Evolutionary conservation across 1,140 invertebrate genomes (phyloP), one percentile per base, ranked within the genome.

Genomic region (Hycleus phaleratus): DNA sequence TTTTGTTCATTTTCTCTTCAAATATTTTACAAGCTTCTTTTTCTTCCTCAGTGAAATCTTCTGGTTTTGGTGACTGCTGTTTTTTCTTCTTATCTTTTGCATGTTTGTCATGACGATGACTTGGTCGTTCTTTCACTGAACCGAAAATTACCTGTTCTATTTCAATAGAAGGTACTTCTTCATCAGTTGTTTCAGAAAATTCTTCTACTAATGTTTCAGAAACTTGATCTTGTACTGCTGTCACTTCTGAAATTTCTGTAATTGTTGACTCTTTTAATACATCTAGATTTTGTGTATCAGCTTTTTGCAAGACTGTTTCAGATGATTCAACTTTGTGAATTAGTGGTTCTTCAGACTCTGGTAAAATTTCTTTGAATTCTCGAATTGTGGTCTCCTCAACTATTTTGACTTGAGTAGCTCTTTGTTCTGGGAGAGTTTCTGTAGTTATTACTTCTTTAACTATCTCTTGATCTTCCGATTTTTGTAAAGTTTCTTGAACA

Each of bases 61-160:
- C 46, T 38, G 24, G 24, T 61, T 54, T 51, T 25, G 32, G 26
- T 40, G 18, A 49, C 58, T 59, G 43, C 12, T 45, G 6, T 32
- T 43, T 56, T 12, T 61, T 54, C 43, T 58, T 40, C 25, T 61
- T 56, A 7, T 54, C 45, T 26, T 61, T 57, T 8, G 45, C 26
- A 12, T 32, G 3, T 44, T 52, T 11, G 25, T 26, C 32, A 39
- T 10, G 43, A 12, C 39, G 40, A 53, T 12, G 49, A 61, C 38
- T 58, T 4, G 65, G 68, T n/a, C 72, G 51, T 56, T 72, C 63
- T 68, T 74, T 73, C 1, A 74, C 71, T 0, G 72, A 74, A 12
- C 72, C 72, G 58, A 74, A 74, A 43, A 74, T 73, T 1, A 61
- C 68, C 57, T 72, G 65, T 66, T 74, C 72, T 8, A 74, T 43